Percentiles rank a stretch among this genome's conserved stretches.
Evolutionary conservation across 2,888 invertebrate species (phyloP).

Genomic region (Tetropium fuscum): DNA sequence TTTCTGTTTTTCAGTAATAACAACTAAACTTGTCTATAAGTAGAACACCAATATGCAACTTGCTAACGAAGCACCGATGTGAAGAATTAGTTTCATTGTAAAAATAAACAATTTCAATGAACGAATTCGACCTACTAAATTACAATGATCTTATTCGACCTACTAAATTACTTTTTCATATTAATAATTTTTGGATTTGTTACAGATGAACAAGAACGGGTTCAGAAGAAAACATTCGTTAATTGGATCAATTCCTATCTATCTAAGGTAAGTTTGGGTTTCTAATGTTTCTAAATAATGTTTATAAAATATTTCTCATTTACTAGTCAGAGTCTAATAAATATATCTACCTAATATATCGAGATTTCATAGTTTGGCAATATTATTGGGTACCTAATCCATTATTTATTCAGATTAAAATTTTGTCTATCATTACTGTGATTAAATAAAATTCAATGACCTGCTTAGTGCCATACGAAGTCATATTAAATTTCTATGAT

Average conservation of each 20-base stretch:
- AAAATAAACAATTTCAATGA: constrained; percentile 7
- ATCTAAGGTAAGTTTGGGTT: constrained; percentile 89
- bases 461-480: no score
- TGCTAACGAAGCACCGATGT: constrained; percentile 1
- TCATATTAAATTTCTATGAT: no score
- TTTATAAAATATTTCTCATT: no score
- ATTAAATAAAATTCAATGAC: no score
- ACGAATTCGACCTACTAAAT: constrained; percentile 19
- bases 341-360: no score
- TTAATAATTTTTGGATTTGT: constrained; percentile 55
- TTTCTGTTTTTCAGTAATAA: constrained; percentile 10
- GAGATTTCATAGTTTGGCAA: no score
- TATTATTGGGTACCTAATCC: no score
- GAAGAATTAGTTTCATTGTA: constrained; percentile 4
- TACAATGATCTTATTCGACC: no score
- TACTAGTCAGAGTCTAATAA: no score
- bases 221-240: constrained; percentile 98
- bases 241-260: constrained; percentile 99
- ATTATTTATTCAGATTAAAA: no score
- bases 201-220: constrained; percentile 98
- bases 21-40: constrained; percentile 8
- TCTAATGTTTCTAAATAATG: no score
- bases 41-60: neutral
- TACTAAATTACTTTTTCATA: constrained; percentile 5
- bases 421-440: no score